A percentile compares a stretch with the other conserved stretches of the same genome.
phyloP scores from a whole-genome alignment of 1,140 invertebrate species.

The Saccostrea glomerata region DNA sequence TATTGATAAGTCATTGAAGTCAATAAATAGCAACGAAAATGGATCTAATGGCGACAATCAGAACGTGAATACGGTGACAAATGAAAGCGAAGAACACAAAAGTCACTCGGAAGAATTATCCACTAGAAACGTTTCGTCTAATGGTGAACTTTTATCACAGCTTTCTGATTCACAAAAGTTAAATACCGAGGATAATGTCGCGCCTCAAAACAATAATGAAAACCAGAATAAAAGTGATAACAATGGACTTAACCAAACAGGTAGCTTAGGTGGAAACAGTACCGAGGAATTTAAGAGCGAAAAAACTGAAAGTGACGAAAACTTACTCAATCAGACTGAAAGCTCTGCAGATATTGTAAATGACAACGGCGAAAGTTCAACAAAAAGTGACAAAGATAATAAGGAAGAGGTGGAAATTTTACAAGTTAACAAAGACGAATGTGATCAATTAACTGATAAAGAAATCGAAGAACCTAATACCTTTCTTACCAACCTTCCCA shows the following conservation, averaged over 20 bases:
- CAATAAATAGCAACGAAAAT: slow-evolving; percentile 8
- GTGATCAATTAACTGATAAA: neutral
- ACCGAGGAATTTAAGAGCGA: neutral
- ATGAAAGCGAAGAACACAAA: slow-evolving; percentile 20
- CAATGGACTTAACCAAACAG: neutral
- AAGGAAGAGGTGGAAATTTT: neutral
- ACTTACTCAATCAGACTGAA: neutral
- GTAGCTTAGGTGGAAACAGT: neutral
- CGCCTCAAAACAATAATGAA: neutral
- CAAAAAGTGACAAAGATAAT: neutral
- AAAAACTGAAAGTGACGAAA: neutral
- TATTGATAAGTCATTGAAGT: slow-evolving; percentile 27
- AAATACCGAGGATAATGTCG: neutral
- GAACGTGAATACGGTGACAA: neutral
- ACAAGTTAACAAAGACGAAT: neutral
- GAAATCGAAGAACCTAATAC: slow-evolving; percentile 6
- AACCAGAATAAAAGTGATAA: neutral
- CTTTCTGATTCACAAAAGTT: slow-evolving; percentile 9
- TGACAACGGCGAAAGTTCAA: neutral
- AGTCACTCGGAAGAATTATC: slow-evolving; percentile 19
- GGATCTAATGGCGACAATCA: slow-evolving; percentile 25
- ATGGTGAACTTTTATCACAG: slow-evolving; percentile 2
- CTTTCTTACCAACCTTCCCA: slow-evolving; percentile 9
- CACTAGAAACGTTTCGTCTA: neutral
- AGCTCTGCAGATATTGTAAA: neutral